Percentiles rank a stretch among this genome's conserved stretches.
Conservation (phyloP, 1,140 invertebrate species). For the Cotesia vestalis region DNA sequence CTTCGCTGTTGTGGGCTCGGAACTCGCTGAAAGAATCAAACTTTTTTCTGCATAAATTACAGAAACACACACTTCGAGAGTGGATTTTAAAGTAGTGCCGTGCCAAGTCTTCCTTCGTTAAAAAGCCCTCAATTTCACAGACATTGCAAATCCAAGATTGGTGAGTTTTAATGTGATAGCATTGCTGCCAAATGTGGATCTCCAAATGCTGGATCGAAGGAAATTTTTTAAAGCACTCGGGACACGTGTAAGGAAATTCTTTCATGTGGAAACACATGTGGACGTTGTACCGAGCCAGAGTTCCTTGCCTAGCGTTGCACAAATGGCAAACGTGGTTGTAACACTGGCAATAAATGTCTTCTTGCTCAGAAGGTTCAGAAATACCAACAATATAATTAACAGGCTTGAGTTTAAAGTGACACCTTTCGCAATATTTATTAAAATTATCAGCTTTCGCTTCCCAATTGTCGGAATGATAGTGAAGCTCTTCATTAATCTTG, state of each 20-base stretch:
- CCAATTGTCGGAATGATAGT: constrained; percentile 34
- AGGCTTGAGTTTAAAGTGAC: constrained; percentile 49
- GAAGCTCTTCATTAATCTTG: constrained; percentile 26
- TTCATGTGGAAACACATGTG: constrained; percentile 57
- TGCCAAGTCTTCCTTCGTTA: constrained; percentile 52
- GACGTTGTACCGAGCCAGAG: constrained; percentile 40
- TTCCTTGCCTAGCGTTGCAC: constrained; percentile 53
- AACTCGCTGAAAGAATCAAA: constrained; percentile 47
- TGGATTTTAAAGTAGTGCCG: constrained; percentile 57
- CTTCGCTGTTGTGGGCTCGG: constrained; percentile 43
- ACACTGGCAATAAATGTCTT: constrained; percentile 52
- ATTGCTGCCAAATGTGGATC: constrained; percentile 55
- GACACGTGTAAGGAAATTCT: constrained; percentile 47
- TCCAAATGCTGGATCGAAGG: constrained; percentile 43
- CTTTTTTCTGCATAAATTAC: constrained; percentile 48
- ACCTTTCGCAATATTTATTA: constrained; percentile 41
- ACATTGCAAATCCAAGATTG: constrained; percentile 52
- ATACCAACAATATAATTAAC: constrained; percentile 53
- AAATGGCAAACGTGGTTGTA: constrained; percentile 54
- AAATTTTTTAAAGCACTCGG: constrained; percentile 53
- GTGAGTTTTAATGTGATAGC: constrained; percentile 52
- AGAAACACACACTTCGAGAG: constrained; percentile 45
- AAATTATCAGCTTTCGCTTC: constrained; percentile 19
- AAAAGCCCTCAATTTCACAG: constrained; percentile 57
- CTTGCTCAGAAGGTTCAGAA: constrained; percentile 43